phyloP scores from a whole-genome alignment of 2,888 invertebrate genomes.

The Amphipyra tragopoginis region DNA sequence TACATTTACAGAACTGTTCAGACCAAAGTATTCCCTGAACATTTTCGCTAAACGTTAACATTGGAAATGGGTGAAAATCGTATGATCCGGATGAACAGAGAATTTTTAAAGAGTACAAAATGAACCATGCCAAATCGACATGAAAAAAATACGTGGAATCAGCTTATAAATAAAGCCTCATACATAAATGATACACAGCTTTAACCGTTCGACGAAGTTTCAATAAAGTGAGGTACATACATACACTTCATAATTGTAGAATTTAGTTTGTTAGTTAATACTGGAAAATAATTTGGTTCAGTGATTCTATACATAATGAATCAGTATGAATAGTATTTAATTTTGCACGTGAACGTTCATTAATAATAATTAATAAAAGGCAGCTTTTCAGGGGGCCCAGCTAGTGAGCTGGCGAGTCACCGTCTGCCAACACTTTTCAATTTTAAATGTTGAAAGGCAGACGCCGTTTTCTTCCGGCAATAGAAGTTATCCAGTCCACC shows the following conservation, averaged over 20 bases:
- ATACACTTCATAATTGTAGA: too few species aligned
- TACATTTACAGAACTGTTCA: conserved; percentile 21
- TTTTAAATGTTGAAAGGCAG: too few species aligned
- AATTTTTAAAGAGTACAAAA: conserved; percentile 12
- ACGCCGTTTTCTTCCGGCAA: too few species aligned
- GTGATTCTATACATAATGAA: not conserved
- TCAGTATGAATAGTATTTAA: too few species aligned
- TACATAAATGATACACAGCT: conserved; percentile 16
- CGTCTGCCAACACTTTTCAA: too few species aligned
- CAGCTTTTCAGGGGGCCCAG: too few species aligned
- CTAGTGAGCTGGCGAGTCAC: too few species aligned
- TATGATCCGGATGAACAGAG: conserved; percentile 23
- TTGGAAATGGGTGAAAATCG: conserved; percentile 1
- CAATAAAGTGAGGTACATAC: conserved; percentile 4
- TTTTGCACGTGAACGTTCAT: too few species aligned
- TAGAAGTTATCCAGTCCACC: too few species aligned
- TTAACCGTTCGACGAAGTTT: conserved; percentile 13
- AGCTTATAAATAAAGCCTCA: conserved; percentile 25
- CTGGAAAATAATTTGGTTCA: conserved; percentile 15
- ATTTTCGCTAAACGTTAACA: conserved; percentile 11
- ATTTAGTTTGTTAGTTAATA: conserved; percentile 8
- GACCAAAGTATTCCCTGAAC: conserved; percentile 9
- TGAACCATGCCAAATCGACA: conserved; percentile 7
- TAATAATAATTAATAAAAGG: too few species aligned
- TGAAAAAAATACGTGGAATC: conserved; percentile 22